These are phyloP conservation scores for Drosophila recens DNA, from an alignment of 2,888 invertebrate genomes.

Conservation along the genomic window DNA sequence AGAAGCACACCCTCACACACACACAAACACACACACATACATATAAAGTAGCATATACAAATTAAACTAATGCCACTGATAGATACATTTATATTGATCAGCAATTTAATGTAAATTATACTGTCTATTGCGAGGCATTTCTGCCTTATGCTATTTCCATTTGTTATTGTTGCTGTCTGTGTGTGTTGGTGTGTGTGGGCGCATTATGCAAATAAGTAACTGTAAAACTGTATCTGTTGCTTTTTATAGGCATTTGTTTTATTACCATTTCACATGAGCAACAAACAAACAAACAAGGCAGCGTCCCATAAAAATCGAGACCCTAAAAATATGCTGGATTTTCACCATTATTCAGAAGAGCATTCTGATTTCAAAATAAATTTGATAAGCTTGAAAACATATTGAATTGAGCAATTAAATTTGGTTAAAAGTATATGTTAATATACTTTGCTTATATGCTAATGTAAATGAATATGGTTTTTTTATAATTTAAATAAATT, in stretches of 20 bases:
- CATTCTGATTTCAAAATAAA: constrained; percentile 1
- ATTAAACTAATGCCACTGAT: constrained; percentile 74
- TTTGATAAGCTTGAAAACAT: constrained; percentile 7
- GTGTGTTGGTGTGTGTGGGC: constrained; percentile 22
- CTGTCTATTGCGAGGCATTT: constrained; percentile 56
- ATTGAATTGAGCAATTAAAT: constrained; percentile 29
- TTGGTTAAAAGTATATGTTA: background rate
- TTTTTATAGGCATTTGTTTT: constrained; percentile 75
- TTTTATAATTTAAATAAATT: too few species aligned
- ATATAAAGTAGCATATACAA: constrained; percentile 51
- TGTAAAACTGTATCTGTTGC: constrained; percentile 69
- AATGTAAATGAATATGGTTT: too few species aligned
- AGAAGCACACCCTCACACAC: constrained; percentile 11
- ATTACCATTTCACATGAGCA: constrained; percentile 51
- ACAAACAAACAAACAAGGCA: constrained; percentile 20
- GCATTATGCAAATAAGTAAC: constrained; percentile 74
- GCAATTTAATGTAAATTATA: constrained; percentile 80
- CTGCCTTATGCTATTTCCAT: constrained; percentile 29
- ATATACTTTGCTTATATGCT: too few species aligned
- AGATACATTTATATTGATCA: constrained; percentile 80
- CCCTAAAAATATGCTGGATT: constrained; percentile 30
- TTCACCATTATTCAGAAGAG: background rate
- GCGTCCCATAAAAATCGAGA: background rate
- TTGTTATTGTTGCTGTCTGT: constrained; percentile 32
- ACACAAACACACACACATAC: constrained; percentile 9